Evolutionary conservation across 2,113 vertebrate species (phyloP), one percentile per base, ranked within the genome.

Genomic region (Alouatta palliata): DNA sequence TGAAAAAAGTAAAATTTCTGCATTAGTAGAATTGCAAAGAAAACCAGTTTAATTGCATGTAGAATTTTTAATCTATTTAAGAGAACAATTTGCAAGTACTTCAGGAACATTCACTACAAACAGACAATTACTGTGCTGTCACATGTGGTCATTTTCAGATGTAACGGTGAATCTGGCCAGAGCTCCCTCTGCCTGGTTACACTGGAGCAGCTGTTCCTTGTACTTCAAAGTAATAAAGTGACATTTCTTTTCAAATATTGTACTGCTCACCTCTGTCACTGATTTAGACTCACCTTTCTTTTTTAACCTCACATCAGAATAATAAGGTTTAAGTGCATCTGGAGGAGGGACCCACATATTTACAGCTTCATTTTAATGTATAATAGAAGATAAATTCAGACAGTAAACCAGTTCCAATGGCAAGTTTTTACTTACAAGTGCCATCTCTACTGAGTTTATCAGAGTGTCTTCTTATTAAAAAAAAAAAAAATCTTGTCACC

Each of bases 71-170:
- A 91, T 45, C 49, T 54, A 32, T 58, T 17, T 86, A 66, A 75
- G 35, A 70, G 84, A 87, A 58, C 45, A 82, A 58, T 45, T 91
- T 95, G 82, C 77, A 94, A 85, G 73, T 43, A 66, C 47, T 88
- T 70, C 37, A 19, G 58, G 20, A 91, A 37, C 20, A n/a, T 49
- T 54, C 68, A 35, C 20, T 75, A 80, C 35, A 54, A 56, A 61
- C 6, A 61, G 47, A 80, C 43, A 64, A n/a, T 45, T 66, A 54
- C 40, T 30, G 27, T 90, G 37, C 8, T 47, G 16, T 80, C 79
- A 64, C n/a, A 70, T 32, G 25, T 47, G 70, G 75, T 84, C 86
- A 81, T 76, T 95, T 96, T 88, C 37, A 90, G 43, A 85, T 37
- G 43, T 32, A 23, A 66, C 47, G 73, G 71, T 61, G 23, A 82